Conservation (phyloP, 2,113 vertebrate genomes). For the Elgaria multicarinata region DNA sequence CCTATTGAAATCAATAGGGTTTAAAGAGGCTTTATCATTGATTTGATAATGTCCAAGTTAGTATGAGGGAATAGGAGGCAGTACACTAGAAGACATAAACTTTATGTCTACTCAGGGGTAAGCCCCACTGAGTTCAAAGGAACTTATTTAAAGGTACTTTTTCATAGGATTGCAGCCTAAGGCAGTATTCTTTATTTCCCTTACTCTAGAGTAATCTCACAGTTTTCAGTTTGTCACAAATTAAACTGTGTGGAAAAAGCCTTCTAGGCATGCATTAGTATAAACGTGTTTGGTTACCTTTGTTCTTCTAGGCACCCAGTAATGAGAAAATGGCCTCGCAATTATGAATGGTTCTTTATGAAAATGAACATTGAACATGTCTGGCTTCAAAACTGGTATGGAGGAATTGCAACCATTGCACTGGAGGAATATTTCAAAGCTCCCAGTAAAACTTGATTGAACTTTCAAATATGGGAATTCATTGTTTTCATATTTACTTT, state of each 20-base stretch:
- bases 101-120: neutral
- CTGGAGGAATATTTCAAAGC: conserved; percentile 83
- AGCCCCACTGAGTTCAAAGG: neutral
- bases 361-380: conserved; percentile 81
- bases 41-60: neutral
- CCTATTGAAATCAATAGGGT: neutral
- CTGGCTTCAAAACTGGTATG: conserved; percentile 82
- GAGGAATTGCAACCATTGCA: conserved; percentile 68
- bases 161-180: neutral
- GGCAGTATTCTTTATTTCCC: neutral
- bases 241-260: conserved; percentile 16
- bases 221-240: neutral
- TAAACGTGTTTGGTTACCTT: conserved; percentile 38
- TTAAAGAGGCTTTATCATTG: neutral
- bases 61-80: neutral
- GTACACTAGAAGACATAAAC: neutral
- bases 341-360: conserved; percentile 84
- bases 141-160: neutral
- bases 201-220: neutral
- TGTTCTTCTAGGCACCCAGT: conserved; percentile 75
- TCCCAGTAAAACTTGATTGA: conserved; percentile 72
- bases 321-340: conserved; percentile 82
- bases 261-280: conserved; percentile 4
- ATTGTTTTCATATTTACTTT: conserved; percentile 14
- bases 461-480: conserved; percentile 31